Conservation (phyloP, 2,888 invertebrate genomes). For the Elmis aenea region DNA sequence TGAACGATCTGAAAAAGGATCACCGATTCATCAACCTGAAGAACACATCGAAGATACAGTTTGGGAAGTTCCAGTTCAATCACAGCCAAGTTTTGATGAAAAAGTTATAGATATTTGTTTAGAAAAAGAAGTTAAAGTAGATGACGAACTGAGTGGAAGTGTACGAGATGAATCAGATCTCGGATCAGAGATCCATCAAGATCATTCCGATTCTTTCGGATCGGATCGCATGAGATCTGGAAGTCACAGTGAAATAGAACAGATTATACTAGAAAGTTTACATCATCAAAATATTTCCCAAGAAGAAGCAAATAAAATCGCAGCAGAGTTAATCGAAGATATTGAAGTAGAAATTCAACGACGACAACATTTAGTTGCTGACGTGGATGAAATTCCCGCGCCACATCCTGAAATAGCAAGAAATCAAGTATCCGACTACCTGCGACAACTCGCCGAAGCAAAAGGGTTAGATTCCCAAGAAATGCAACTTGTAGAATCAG, state of each 20-base stretch:
- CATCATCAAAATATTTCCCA: slow-evolving; percentile 46
- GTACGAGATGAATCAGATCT: slow-evolving; percentile 41
- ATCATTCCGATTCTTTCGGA: slow-evolving; percentile 39
- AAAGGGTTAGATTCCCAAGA: slow-evolving; percentile 48
- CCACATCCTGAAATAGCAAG: slow-evolving; percentile 34
- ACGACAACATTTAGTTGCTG: slow-evolving; percentile 28
- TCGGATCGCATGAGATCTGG: slow-evolving; percentile 43
- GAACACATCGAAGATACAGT: slow-evolving; percentile 49
- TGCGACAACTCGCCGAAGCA: slow-evolving; percentile 45
- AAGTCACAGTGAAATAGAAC: slow-evolving; percentile 44
- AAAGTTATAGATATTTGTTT: slow-evolving; percentile 37
- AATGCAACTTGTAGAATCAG: slow-evolving; percentile 49
- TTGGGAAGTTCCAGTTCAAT: slow-evolving; percentile 51
- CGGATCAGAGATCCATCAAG: slow-evolving; percentile 44
- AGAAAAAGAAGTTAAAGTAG: slow-evolving; percentile 38
- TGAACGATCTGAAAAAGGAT: slow-evolving; percentile 22
- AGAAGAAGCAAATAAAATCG: slow-evolving; percentile 50
- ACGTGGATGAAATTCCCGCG: slow-evolving; percentile 18
- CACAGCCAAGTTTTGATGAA: slow-evolving; percentile 41
- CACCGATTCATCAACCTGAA: slow-evolving; percentile 45
- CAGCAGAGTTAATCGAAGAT: slow-evolving; percentile 50
- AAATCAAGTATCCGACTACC: slow-evolving; percentile 44
- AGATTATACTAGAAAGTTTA: slow-evolving; percentile 43
- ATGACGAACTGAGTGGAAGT: slow-evolving; percentile 41
- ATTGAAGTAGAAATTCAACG: slow-evolving; percentile 53